Evolutionary conservation across 2,888 invertebrate genomes (phyloP).

Genomic region (Catocala sponsa): DNA sequence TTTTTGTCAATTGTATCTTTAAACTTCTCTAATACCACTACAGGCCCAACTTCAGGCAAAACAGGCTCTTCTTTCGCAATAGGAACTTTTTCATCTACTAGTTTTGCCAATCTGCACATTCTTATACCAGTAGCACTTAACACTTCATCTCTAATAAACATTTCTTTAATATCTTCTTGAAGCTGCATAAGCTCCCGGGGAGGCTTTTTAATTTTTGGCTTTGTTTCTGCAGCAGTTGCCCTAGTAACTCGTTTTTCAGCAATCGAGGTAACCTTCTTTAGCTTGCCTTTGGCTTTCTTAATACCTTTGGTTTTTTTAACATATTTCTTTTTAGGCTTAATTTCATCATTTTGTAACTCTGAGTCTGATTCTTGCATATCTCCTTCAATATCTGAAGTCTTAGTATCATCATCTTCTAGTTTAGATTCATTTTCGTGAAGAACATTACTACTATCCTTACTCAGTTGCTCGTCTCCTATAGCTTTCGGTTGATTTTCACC

Average conservation of each 20-base stretch:
- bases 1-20: conserved; percentile 49
- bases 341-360: conserved; percentile 11
- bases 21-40: conserved; percentile 69
- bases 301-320: conserved; percentile 28
- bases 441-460: conserved; percentile 4
- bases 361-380: conserved; percentile 16
- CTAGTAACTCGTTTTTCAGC: conserved; percentile 56
- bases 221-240: conserved; percentile 47
- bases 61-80: conserved; percentile 53
- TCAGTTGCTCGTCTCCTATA: conserved; percentile 12
- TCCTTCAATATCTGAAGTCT: conserved; percentile 22
- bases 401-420: conserved; percentile 19
- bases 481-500: conserved; percentile 3
- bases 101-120: conserved; percentile 89
- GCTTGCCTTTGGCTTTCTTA: conserved; percentile 48
- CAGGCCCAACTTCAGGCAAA: conserved; percentile 52
- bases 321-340: conserved; percentile 36
- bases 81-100: conserved; percentile 70
- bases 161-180: conserved; percentile 91
- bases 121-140: conserved; percentile 89
- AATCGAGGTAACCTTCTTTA: conserved; percentile 27
- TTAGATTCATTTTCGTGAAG: conserved; percentile 14
- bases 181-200: conserved; percentile 88
- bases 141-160: conserved; percentile 90
- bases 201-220: conserved; percentile 59